Evolutionary conservation across 2,888 invertebrate genomes (phyloP).

Genomic region (Adelognathus sp.): DNA sequence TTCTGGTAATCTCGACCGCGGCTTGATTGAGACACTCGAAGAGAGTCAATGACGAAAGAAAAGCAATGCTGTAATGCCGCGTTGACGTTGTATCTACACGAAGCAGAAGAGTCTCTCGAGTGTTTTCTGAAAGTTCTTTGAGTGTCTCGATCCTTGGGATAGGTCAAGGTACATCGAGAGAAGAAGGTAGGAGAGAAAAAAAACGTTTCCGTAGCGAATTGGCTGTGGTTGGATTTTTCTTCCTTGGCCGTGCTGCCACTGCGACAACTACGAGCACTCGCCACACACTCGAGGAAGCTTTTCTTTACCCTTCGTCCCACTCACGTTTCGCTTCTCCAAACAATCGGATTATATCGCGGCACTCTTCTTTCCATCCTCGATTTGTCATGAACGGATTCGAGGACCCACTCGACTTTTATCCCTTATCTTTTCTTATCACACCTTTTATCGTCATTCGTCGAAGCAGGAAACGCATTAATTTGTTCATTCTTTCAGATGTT

Average conservation of each 20-base stretch:
- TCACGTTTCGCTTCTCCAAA: neutral
- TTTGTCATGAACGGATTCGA: neutral
- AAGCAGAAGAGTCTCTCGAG: neutral
- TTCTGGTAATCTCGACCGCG: no score
- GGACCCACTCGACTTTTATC: neutral
- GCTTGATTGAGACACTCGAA: no score
- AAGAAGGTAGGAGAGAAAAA: conserved; percentile 9
- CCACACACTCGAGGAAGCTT: conserved; percentile 13
- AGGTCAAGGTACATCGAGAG: conserved; percentile 7
- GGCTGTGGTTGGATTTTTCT: conserved; percentile 22
- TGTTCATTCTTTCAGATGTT: no score
- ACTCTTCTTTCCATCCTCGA: neutral
- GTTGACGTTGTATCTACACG: no score
- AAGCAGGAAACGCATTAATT: no score
- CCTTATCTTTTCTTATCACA: neutral
- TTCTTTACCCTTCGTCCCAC: conserved; percentile 4
- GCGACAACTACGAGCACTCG: neutral
- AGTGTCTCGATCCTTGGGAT: neutral
- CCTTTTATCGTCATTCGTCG: no score
- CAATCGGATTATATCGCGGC: conserved; percentile 28
- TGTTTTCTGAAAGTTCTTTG: neutral
- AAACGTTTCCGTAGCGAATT: conserved; percentile 11
- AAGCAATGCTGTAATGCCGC: no score
- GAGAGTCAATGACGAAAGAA: no score
- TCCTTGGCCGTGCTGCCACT: no score